Percentiles rank a stretch among this genome's conserved stretches.
Conservation (phyloP, 1,140 invertebrate species). For the Anastrepha obliqua region DNA sequence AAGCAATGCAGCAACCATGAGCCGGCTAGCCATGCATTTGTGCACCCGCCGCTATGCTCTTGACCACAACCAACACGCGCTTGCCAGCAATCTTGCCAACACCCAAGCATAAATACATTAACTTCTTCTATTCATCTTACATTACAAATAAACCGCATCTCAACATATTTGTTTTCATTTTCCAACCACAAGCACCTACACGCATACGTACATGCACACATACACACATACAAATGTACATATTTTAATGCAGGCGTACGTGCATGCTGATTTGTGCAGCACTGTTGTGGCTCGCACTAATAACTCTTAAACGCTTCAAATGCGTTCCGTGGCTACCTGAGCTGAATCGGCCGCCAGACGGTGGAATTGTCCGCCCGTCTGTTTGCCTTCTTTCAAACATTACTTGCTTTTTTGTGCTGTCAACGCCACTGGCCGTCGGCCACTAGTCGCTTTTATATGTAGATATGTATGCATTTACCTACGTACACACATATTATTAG, state of each 20-base stretch:
- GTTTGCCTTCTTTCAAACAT: background rate
- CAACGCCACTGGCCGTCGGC: constrained; percentile 5
- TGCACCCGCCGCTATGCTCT: background rate
- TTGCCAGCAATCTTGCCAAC: background rate
- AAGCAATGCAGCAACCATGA: background rate
- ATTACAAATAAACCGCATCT: too few relatives aligned
- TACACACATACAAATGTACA: background rate
- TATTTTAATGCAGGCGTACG: background rate
- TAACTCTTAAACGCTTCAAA: constrained; percentile 51
- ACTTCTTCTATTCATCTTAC: too few relatives aligned
- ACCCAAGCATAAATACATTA: too few relatives aligned
- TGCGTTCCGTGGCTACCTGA: constrained; percentile 27
- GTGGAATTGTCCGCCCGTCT: background rate
- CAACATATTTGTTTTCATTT: background rate
- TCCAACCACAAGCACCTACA: background rate
- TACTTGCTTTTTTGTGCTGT: constrained; percentile 19
- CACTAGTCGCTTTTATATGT: background rate
- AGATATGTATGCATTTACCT: too few relatives aligned
- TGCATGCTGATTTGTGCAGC: background rate
- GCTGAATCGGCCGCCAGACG: background rate
- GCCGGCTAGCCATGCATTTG: background rate
- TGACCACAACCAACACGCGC: constrained; percentile 13
- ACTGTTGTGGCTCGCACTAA: constrained; percentile 37
- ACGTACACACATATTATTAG: background rate
- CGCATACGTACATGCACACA: background rate